Percentiles rank a stretch among this genome's conserved stretches.
Evolutionary conservation across 2,113 vertebrate genomes (phyloP).

Genomic region (Oxyura jamaicensis): DNA sequence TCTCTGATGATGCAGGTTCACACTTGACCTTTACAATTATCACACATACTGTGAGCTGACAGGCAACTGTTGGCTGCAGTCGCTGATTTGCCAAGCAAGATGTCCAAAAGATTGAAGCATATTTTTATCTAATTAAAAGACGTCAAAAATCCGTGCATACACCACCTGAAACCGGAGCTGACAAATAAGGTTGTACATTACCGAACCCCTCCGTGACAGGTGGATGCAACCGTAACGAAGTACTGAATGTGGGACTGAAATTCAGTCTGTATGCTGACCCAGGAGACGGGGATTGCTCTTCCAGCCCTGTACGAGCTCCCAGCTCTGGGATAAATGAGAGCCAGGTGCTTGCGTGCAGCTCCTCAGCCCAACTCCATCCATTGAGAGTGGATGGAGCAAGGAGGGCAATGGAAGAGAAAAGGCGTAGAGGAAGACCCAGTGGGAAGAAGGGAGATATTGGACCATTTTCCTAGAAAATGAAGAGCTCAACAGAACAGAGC

Average conservation of each 20-base stretch:
- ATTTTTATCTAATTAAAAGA: slow-evolving; percentile 43
- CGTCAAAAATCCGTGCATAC: not conserved
- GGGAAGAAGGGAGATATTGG: not conserved
- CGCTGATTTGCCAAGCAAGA: slow-evolving; percentile 55
- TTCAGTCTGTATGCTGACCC: not conserved
- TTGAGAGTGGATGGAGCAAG: not conserved
- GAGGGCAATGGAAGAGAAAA: not conserved
- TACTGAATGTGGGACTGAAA: not conserved
- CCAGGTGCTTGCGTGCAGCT: rapidly evolving
- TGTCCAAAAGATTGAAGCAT: slow-evolving; percentile 34
- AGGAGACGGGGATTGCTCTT: not conserved
- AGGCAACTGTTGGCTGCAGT: slow-evolving; percentile 33
- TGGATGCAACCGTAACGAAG: not conserved
- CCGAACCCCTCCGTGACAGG: not conserved
- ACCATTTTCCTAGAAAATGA: not conserved
- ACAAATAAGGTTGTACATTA: not conserved
- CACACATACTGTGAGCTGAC: slow-evolving; percentile 27
- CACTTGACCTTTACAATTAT: slow-evolving; percentile 59
- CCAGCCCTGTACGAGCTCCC: not conserved
- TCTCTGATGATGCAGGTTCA: slow-evolving; percentile 11
- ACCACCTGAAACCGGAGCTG: not conserved
- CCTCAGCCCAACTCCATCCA: rapidly evolving
- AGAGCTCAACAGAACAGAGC: not conserved
- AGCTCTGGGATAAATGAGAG: not conserved
- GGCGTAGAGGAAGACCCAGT: not conserved